Base-by-base conservation (phyloP, 2,797 vertebrate species). In the Vultur gryphus region DNA sequence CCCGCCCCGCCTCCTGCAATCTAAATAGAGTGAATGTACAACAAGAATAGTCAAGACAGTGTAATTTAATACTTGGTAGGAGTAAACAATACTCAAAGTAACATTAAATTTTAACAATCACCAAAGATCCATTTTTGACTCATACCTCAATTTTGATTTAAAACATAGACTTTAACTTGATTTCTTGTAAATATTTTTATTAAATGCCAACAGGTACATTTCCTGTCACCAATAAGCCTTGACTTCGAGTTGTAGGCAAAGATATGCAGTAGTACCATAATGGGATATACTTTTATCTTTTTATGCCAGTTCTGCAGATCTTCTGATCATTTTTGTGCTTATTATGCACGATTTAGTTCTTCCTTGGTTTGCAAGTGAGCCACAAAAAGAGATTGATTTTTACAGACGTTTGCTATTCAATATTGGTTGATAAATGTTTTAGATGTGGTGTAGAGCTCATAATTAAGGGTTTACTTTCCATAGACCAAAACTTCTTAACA, bases 381-480 rank as follows among this genome's bases (percentile, higher is more conserved):
- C 73, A 66, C 88, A 96, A 88, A 81, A 67, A 93, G 55, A 92
- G 83, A 93, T 89, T 93, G 88, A 92, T 94, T 97, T 96, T 96
- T 93, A 89, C 84, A 92, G 89, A 77, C 92, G 75, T 95, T 94
- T 90, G 75, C 55, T 92, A 26, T 96, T 92, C 90, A 71, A n/a
- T 95, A 95, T 95, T 79, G 61, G 91, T 77, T 94, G 86, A 90
- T 93, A 93, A 97, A 94, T 87, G 83, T 95, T 94, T 93, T 89
- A 83, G 75, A 90, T 93, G 84, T 84, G 73, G 67, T 52, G 44
- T 39, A 82, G 77, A 89, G 75, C 70, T 93, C 71, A 82, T 90
- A 94, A 95, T 95, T 95, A 97, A 90, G 62, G 73, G 35, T 77
- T 96, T 90, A 16, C 62, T 37, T 84, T 77, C 13, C 84, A 82